phyloP scores from a whole-genome alignment of 1,140 invertebrate species.

The Drosophila jambulina region DNA sequence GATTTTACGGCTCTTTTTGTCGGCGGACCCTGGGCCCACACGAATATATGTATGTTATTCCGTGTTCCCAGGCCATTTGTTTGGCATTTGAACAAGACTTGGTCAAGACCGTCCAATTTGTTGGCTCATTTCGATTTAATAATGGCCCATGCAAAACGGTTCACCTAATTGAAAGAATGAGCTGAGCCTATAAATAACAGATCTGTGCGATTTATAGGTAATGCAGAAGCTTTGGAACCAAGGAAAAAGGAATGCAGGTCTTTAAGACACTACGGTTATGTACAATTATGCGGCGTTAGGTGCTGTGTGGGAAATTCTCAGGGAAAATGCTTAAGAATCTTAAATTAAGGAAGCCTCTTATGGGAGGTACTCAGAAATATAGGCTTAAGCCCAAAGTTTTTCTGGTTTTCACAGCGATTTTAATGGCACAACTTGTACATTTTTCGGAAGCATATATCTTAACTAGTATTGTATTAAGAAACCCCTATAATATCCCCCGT shows the following conservation, averaged over 20 bases:
- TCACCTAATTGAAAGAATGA: conserved; percentile 55
- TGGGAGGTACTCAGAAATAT: too few species aligned
- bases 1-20: conserved; percentile 29
- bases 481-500: neutral
- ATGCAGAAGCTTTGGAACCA: neutral
- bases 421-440: neutral
- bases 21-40: conserved; percentile 13
- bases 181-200: conserved; percentile 34
- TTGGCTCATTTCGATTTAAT: conserved; percentile 48
- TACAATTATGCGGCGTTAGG: neutral
- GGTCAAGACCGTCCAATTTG: conserved; percentile 48
- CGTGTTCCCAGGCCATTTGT: conserved; percentile 45
- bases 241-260: neutral
- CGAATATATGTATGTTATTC: conserved; percentile 8
- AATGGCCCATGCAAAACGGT: conserved; percentile 58
- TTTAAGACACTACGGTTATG: conserved; percentile 3
- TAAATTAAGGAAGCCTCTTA: neutral
- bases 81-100: conserved; percentile 32
- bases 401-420: neutral
- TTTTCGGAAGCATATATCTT: neutral
- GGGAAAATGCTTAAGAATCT: neutral
- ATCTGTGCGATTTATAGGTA: conserved; percentile 1
- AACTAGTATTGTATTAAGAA: neutral
- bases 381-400: neutral
- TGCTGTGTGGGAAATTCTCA: neutral